A percentile compares a stretch with the other conserved stretches of the same genome.
Evolutionary conservation across 2,888 invertebrate species (phyloP).

Genomic region (Eledona agricola): DNA sequence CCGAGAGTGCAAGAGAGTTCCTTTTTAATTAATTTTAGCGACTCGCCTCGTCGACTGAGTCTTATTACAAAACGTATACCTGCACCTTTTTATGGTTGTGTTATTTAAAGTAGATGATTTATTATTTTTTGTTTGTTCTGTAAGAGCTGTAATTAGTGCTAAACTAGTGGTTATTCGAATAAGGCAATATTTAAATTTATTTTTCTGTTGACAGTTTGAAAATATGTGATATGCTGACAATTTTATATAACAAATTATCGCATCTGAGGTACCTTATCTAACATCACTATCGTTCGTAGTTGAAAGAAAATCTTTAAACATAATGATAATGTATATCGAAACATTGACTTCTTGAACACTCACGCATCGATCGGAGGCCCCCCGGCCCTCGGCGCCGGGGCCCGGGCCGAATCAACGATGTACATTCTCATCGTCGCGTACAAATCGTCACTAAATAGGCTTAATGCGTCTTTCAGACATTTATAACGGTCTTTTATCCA

Average conservation of each 20-base stretch:
- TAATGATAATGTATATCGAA: slow-evolving; percentile 38
- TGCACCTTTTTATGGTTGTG: slow-evolving; percentile 55
- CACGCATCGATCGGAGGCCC: slow-evolving; percentile 31
- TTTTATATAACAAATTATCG: slow-evolving; percentile 54
- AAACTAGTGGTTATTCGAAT: slow-evolving; percentile 47
- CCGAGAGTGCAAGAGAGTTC: slow-evolving; percentile 47
- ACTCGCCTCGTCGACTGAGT: slow-evolving; percentile 47
- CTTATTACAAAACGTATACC: slow-evolving; percentile 46
- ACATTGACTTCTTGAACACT: slow-evolving; percentile 18
- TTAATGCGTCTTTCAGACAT: slow-evolving; percentile 48
- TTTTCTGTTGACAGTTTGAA: slow-evolving; percentile 49
- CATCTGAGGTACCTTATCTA: slow-evolving; percentile 53
- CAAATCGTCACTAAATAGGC: slow-evolving; percentile 34
- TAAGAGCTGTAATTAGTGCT: slow-evolving; percentile 40
- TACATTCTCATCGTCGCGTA: slow-evolving; percentile 33
- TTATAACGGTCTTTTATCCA: slow-evolving; percentile 48
- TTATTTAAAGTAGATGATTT: slow-evolving; percentile 49
- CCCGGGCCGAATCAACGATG: slow-evolving; percentile 26
- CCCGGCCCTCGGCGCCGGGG: neutral
- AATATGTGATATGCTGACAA: slow-evolving; percentile 59
- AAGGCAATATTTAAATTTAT: slow-evolving; percentile 54
- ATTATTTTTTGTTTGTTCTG: slow-evolving; percentile 46
- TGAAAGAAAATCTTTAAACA: slow-evolving; percentile 27
- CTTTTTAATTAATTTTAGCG: slow-evolving; percentile 50
- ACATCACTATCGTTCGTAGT: slow-evolving; percentile 47